phyloP scores from a whole-genome alignment of 1,140 invertebrate genomes.

The Drosophila truncata region DNA sequence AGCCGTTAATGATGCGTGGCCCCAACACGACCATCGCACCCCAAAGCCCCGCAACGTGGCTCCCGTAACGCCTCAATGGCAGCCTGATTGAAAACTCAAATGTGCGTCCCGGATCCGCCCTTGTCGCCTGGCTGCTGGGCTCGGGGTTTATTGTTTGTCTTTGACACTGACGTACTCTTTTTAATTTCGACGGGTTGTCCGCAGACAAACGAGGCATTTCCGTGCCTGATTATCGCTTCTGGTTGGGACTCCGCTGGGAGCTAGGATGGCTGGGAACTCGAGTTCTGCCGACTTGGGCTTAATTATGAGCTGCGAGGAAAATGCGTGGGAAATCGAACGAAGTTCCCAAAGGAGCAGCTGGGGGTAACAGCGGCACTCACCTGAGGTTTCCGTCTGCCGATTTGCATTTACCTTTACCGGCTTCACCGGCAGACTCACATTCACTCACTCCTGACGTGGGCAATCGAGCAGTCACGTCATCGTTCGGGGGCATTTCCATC shows the following conservation, averaged over 20 bases:
- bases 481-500: conserved; percentile 17
- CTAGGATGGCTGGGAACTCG: neutral
- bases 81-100: conserved; percentile 77
- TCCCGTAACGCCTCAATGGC: conserved; percentile 72
- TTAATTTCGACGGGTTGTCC: conserved; percentile 61
- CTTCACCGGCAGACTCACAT: neutral
- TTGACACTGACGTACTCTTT: conserved; percentile 56
- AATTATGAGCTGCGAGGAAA: conserved; percentile 64
- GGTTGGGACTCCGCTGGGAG: conserved; percentile 25
- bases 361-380: conserved; percentile 2
- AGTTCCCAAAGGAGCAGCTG: neutral
- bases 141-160: conserved; percentile 65
- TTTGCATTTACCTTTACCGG: conserved; percentile 10
- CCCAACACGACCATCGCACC: conserved; percentile 28
- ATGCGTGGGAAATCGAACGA: conserved; percentile 63
- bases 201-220: conserved; percentile 74
- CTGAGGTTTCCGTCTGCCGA: conserved; percentile 7
- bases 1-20: conserved; percentile 72
- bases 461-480: conserved; percentile 12
- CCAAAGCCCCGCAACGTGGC: conserved; percentile 59
- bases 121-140: neutral
- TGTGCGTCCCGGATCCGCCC: conserved; percentile 43
- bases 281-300: conserved; percentile 31
- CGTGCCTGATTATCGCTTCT: conserved; percentile 61
- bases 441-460: neutral